These are phyloP conservation scores for Phengaris arion DNA, from an alignment of 2,888 invertebrate species.

Conservation along the genomic window DNA sequence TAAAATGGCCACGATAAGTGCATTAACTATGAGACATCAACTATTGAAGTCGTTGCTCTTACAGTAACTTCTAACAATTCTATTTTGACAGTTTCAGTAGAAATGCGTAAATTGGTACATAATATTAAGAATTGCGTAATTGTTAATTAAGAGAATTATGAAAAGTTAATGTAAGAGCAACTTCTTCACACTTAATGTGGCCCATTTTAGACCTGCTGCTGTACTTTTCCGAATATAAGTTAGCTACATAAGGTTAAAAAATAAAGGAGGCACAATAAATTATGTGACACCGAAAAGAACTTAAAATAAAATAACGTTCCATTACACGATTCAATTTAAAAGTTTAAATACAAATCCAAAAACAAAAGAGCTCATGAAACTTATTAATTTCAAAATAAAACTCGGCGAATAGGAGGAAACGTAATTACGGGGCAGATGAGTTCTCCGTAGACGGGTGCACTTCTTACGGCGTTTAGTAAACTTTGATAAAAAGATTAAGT, in stretches of 20 bases:
- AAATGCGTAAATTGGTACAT: too few species aligned
- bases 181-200: too few species aligned
- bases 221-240: not conserved
- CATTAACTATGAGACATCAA: too few species aligned
- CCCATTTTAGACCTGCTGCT: too few species aligned
- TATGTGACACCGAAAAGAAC: constrained; percentile 7
- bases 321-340: constrained; percentile 31
- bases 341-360: constrained; percentile 30
- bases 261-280: not conserved
- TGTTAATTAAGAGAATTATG: too few species aligned
- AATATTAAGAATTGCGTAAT: too few species aligned
- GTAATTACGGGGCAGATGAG: constrained; percentile 72
- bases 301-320: constrained; percentile 21
- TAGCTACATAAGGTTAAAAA: not conserved
- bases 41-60: too few species aligned
- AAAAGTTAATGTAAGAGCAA: too few species aligned
- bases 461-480: constrained; percentile 75
- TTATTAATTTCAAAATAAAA: constrained; percentile 43
- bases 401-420: constrained; percentile 52
- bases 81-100: too few species aligned
- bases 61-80: too few species aligned
- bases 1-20: too few species aligned
- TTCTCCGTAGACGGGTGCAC: constrained; percentile 69
- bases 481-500: constrained; percentile 80
- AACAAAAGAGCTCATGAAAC: constrained; percentile 34